Conservation (phyloP, 2,113 vertebrate genomes). For the Psittacus erithacus region DNA sequence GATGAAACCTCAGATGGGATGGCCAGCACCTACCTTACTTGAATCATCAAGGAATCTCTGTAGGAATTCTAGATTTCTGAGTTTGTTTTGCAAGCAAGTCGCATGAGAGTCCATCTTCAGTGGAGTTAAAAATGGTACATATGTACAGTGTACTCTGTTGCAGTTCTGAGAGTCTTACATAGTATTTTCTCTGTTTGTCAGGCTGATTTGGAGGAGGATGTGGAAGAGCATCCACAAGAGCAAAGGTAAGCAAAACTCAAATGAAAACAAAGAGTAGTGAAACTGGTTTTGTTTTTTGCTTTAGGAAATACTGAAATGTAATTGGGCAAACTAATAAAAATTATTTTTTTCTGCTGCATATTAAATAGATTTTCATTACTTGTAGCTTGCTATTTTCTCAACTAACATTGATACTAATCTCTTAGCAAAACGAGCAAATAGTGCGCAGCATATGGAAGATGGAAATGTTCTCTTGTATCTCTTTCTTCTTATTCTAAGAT, state of each 20-base stretch:
- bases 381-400: not conserved
- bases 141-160: not conserved
- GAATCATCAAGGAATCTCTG: not conserved
- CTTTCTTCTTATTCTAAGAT: not conserved
- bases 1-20: not conserved
- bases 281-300: not conserved
- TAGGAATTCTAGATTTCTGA: not conserved
- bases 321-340: not conserved
- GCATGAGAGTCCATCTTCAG: not conserved
- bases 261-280: not conserved
- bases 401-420: not conserved
- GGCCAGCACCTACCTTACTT: not conserved
- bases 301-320: not conserved
- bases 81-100: not conserved
- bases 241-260: slow-evolving; percentile 81
- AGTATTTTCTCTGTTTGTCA: slow-evolving; percentile 67
- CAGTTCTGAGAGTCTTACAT: slow-evolving; percentile 7
- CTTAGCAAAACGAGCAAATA: not conserved
- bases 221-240: slow-evolving; percentile 85
- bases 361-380: not conserved
- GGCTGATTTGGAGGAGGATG: slow-evolving; percentile 87
- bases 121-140: not conserved
- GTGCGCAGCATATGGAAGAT: accelerated
- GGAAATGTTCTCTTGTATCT: not conserved
- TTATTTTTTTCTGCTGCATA: not conserved